These are phyloP conservation scores for Styela plicata DNA, from an alignment of 23 tunicate species.

Conservation along the genomic window DNA sequence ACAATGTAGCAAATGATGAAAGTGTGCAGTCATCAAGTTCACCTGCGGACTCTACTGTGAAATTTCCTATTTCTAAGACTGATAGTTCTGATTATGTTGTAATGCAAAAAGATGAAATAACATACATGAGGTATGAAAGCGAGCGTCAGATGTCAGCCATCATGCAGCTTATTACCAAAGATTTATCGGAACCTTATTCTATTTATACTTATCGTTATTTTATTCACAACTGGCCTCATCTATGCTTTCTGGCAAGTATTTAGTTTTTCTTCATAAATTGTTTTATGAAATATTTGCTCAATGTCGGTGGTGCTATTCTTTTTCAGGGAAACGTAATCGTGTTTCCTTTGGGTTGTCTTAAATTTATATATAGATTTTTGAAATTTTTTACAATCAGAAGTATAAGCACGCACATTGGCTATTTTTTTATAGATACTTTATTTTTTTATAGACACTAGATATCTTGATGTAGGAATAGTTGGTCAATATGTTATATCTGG, in stretches of 20 bases:
- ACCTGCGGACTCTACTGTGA: not conserved
- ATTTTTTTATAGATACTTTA: too few relatives aligned
- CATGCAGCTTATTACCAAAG: constrained; percentile 92
- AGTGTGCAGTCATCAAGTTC: not conserved
- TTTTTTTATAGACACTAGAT: too few relatives aligned
- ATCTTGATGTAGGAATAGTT: too few relatives aligned
- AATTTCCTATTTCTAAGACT: not conserved
- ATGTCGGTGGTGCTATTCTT: too few relatives aligned
- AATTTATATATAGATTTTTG: too few relatives aligned
- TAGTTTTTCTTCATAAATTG: too few relatives aligned
- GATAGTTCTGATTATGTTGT: not conserved
- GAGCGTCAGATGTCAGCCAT: constrained; percentile 87
- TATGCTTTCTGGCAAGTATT: constrained; percentile 84
- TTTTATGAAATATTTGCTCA: too few relatives aligned
- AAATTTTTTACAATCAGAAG: too few relatives aligned
- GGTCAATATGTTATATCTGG: too few relatives aligned
- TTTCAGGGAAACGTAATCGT: too few relatives aligned
- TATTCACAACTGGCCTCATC: constrained; percentile 98
- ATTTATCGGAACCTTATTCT: constrained; percentile 95
- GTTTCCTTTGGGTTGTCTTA: too few relatives aligned
- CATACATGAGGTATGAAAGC: constrained; percentile 61
- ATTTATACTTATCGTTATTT: constrained; percentile 98
- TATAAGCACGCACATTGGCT: too few relatives aligned
- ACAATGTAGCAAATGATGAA: not conserved
- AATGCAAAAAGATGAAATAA: constrained; percentile 28